Conservation (phyloP, 1,140 invertebrate species). For the Brachionus rubens region DNA sequence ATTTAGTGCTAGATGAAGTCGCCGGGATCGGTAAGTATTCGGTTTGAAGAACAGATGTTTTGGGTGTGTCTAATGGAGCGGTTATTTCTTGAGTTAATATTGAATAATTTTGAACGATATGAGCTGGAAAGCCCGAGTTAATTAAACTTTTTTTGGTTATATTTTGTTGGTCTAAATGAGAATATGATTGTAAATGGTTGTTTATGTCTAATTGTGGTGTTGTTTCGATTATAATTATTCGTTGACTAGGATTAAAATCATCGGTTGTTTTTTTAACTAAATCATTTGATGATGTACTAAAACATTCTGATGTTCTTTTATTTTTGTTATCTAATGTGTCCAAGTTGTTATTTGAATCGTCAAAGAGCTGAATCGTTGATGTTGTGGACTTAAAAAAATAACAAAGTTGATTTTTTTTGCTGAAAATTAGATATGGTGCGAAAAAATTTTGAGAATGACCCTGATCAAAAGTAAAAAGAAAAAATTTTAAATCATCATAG, state of each 20-base stretch:
- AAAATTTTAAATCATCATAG: too few species aligned
- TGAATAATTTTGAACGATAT: slow-evolving; percentile 46
- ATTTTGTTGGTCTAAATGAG: neutral
- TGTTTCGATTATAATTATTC: slow-evolving; percentile 28
- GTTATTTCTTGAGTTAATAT: slow-evolving; percentile 34
- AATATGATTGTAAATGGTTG: neutral
- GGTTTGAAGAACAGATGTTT: neutral
- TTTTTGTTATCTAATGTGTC: slow-evolving; percentile 7
- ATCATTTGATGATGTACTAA: too few species aligned
- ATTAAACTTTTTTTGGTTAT: slow-evolving; percentile 20
- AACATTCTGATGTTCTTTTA: neutral
- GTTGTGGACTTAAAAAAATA: neutral
- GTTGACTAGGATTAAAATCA: neutral
- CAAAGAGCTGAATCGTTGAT: slow-evolving; percentile 3
- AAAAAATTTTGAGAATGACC: too few species aligned
- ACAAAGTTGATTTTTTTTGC: neutral
- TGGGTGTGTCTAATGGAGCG: slow-evolving; percentile 18
- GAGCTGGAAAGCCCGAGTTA: slow-evolving; percentile 3
- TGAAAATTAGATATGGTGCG: too few species aligned
- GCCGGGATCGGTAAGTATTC: neutral
- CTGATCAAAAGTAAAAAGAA: too few species aligned
- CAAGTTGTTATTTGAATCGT: slow-evolving; percentile 27
- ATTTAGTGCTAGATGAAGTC: neutral
- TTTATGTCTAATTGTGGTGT: neutral
- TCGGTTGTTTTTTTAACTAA: neutral